A percentile compares a stretch with the other conserved stretches of the same genome.
Evolutionary conservation across 2,797 vertebrate species (phyloP).

Genomic region (Syndactyla subalaris): DNA sequence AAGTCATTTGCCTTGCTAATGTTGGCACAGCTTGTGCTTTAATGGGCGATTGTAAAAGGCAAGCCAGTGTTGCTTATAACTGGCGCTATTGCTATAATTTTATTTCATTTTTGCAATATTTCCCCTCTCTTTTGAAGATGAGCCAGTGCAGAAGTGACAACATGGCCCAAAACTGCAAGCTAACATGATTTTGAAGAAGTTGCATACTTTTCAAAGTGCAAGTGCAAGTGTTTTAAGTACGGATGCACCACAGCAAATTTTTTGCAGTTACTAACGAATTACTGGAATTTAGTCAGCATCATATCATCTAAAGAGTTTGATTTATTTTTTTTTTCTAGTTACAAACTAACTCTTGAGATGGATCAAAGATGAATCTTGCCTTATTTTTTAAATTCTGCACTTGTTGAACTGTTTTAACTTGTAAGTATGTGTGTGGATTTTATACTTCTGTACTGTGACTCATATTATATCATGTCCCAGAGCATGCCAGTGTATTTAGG

Average conservation of each 20-base stretch:
- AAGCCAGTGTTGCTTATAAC: background rate
- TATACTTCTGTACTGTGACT: background rate
- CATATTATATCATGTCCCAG: background rate
- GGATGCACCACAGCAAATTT: background rate
- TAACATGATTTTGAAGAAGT: background rate
- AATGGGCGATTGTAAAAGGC: background rate
- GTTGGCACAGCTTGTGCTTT: background rate
- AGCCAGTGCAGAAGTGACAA: background rate
- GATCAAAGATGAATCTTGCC: background rate
- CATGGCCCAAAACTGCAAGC: background rate
- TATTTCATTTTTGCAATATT: background rate
- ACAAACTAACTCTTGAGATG: background rate
- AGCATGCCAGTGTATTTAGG: background rate
- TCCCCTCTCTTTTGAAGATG: background rate
- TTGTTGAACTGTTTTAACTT: background rate
- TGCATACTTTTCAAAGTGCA: background rate
- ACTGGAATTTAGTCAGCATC: background rate
- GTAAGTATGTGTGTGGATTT: background rate
- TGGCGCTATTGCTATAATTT: background rate
- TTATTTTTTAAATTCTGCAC: background rate
- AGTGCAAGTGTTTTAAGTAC: background rate
- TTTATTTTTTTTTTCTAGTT: background rate
- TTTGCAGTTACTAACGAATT: background rate
- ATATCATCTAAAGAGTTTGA: background rate
- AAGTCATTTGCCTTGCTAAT: conserved; percentile 20